Evolutionary conservation across 1,140 invertebrate genomes (phyloP), one percentile per base, ranked within the genome.

Genomic region (Diachasma alloeum): DNA sequence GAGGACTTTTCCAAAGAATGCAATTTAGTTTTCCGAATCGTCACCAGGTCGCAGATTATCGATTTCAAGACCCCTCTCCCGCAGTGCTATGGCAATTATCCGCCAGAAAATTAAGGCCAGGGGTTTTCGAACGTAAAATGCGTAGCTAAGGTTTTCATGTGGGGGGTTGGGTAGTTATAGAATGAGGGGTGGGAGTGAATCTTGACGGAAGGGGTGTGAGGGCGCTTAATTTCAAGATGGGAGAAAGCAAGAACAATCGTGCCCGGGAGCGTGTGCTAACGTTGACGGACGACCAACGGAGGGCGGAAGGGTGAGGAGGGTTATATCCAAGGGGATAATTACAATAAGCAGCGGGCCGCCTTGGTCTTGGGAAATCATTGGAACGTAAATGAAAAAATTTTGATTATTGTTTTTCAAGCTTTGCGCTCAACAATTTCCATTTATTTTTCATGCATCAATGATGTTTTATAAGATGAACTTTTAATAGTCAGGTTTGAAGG

Each of bases 211-310:
- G 31, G 31, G 31, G 31, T 31, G 31, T 31, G 31, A 31, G 31
- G 31, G 31, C 31, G 31, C 31, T 31, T 31, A 31, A 31, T 31
- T 31, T 31, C 31, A 31, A 31, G 31, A 31, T 6, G 31, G 31
- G 31, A 53, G 66, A 68, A 10, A 81, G 80, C 73, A 81, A 79
- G 80, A 81, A 81, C 80, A 81, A 79, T 81, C 73, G 71, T 68
- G 76, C 74, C 77, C 26, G 53, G 74, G 74, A 81, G 80, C 80
- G 74, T 72, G 75, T 81, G 73, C 78, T 63, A 68, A 79, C 72
- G 74, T 53, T 46, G 72, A 63, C 24, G 48, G 63, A 31, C 24
- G 77, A 39, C 53, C 48, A 72, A 68, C 39, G 13, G 19, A 13
- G 46, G 31, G 36, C 36, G 72, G 31, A 48, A 37, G 37, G 31